Percentiles rank a stretch among this genome's conserved stretches.
Evolutionary conservation across 2,888 invertebrate species (phyloP).

Genomic region (Chaetoderma sp.): DNA sequence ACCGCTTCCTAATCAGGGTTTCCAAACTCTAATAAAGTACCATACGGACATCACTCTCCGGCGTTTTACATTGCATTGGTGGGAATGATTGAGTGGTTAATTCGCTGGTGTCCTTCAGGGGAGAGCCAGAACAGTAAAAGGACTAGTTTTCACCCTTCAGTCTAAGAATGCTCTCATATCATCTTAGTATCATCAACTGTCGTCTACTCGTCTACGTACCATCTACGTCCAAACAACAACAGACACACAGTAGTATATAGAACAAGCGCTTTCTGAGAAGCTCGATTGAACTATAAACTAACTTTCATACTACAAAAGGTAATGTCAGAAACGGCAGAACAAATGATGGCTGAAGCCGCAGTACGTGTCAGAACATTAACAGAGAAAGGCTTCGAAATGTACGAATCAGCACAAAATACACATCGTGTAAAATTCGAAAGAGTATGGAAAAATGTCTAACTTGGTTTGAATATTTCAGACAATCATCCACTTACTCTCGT

Average conservation of each 20-base stretch:
- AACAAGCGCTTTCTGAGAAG: no score
- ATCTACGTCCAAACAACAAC: no score
- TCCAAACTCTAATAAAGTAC: no score
- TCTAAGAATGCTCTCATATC: background rate
- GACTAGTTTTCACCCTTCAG: background rate
- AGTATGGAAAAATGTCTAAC: background rate
- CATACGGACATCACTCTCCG: no score
- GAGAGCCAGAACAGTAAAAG: slow-evolving; percentile 2
- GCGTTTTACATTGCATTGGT: no score
- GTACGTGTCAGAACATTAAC: background rate
- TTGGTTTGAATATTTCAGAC: background rate
- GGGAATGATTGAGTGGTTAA: no score
- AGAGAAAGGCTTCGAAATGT: background rate
- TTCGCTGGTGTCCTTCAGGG: background rate
- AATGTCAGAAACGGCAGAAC: background rate
- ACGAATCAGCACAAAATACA: background rate
- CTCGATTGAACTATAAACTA: no score
- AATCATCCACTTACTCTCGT: background rate
- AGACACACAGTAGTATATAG: no score
- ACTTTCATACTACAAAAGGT: no score
- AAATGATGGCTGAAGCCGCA: background rate
- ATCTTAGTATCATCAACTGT: background rate
- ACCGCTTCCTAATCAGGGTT: background rate
- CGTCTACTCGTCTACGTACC: no score
- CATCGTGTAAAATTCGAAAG: background rate